Percentiles rank a stretch among this genome's conserved stretches.
Conservation (phyloP, 2,113 vertebrate genomes). For the Globicephala melas region DNA sequence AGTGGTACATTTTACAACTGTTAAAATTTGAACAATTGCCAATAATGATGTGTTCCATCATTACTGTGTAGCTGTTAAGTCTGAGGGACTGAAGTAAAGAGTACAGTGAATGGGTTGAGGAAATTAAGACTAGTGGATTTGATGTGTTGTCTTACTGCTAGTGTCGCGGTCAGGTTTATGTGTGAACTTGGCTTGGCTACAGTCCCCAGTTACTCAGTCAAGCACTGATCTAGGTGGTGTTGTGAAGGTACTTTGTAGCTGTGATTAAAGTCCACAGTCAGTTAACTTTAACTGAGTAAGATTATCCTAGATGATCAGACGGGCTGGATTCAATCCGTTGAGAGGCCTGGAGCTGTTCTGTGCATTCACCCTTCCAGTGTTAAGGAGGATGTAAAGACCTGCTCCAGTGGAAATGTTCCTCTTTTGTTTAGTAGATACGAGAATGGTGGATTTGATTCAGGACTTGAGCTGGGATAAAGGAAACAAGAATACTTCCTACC, state of each 20-base stretch:
- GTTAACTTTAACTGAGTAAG: not conserved
- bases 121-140: not conserved
- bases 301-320: not conserved
- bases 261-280: not conserved
- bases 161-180: not conserved
- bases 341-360: not conserved
- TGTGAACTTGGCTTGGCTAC: not conserved
- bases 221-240: not conserved
- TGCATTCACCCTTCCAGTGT: not conserved
- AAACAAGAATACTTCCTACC: not conserved
- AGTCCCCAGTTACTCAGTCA: not conserved
- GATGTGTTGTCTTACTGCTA: not conserved
- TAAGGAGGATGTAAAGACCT: not conserved
- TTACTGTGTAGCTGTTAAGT: not conserved
- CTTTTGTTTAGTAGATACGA: not conserved
- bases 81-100: not conserved
- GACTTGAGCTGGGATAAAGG: not conserved
- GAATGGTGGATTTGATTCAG: not conserved
- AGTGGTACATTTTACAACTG: not conserved
- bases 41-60: not conserved
- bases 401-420: not conserved
- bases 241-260: not conserved
- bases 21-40: not conserved
- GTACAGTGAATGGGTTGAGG: not conserved
- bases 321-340: not conserved